Conservation (phyloP, 2,888 invertebrate genomes). For the Diaphora mendica region DNA sequence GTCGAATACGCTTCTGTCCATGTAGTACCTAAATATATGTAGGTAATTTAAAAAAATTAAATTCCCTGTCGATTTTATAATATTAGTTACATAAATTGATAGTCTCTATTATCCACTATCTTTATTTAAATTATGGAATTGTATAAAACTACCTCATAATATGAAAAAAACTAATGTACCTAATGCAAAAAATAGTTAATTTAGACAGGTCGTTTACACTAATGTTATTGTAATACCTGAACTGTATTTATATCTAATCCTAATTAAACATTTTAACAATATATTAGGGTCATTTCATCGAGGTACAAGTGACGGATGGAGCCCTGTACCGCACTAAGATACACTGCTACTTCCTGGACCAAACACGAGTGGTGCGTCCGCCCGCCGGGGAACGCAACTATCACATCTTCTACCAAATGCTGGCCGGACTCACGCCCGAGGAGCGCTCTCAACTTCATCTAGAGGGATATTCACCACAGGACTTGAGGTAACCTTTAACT, state of each 20-base stretch:
- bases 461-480: slow-evolving; percentile 93
- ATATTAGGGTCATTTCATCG: slow-evolving; percentile 95
- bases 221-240: background rate
- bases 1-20: too few species aligned
- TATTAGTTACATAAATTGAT: too few species aligned
- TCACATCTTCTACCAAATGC: slow-evolving; percentile 98
- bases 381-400: slow-evolving; percentile 96
- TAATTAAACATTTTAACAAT: background rate
- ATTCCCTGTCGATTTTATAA: too few species aligned
- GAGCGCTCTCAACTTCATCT: slow-evolving; percentile 95
- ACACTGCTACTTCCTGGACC: slow-evolving; percentile 98
- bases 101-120: too few species aligned
- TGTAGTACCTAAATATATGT: too few species aligned
- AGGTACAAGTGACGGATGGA: slow-evolving; percentile 98
- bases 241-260: background rate
- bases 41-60: too few species aligned
- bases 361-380: slow-evolving; percentile 95
- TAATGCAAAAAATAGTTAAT: too few species aligned
- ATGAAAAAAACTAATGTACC: too few species aligned
- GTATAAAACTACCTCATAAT: too few species aligned
- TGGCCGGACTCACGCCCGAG: slow-evolving; percentile 95
- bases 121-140: too few species aligned
- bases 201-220: background rate
- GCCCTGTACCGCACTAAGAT: slow-evolving; percentile 98
- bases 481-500: slow-evolving; percentile 86